Percentiles rank a stretch among this genome's conserved stretches.
Conservation (phyloP, 2,113 vertebrate species). For the Lophura nycthemera region DNA sequence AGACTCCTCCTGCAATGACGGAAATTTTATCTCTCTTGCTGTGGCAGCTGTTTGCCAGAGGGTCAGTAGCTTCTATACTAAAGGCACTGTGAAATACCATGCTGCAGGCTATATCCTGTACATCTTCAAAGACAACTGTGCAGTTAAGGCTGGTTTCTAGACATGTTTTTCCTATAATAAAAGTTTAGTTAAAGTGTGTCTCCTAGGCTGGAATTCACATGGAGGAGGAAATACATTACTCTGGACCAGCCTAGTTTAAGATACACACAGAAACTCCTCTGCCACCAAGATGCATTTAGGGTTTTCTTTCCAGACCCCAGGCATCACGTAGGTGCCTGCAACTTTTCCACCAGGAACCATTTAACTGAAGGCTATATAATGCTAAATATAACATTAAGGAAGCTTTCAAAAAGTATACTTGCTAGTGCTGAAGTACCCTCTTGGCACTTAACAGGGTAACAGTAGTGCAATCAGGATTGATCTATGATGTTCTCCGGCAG, state of each 20-base stretch:
- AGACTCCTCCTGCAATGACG: background rate
- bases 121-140: slow-evolving; percentile 4
- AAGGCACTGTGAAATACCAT: background rate
- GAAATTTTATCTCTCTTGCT: background rate
- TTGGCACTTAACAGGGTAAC: background rate
- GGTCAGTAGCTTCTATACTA: background rate
- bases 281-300: background rate
- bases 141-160: slow-evolving; percentile 22
- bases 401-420: background rate
- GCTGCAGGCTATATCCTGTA: slow-evolving; percentile 27
- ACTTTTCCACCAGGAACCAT: background rate
- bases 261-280: background rate
- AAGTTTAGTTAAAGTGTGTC: background rate
- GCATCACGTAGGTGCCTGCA: background rate
- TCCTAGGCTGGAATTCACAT: background rate
- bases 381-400: background rate
- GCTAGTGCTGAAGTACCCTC: background rate
- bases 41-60: slow-evolving; percentile 45
- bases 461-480: background rate
- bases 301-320: background rate
- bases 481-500: background rate
- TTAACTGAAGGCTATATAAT: background rate
- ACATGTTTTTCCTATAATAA: slow-evolving; percentile 23
- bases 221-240: background rate
- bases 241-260: background rate